Evolutionary conservation across 2,888 invertebrate species (phyloP).

Genomic region (Drosophila paramelanica): DNA sequence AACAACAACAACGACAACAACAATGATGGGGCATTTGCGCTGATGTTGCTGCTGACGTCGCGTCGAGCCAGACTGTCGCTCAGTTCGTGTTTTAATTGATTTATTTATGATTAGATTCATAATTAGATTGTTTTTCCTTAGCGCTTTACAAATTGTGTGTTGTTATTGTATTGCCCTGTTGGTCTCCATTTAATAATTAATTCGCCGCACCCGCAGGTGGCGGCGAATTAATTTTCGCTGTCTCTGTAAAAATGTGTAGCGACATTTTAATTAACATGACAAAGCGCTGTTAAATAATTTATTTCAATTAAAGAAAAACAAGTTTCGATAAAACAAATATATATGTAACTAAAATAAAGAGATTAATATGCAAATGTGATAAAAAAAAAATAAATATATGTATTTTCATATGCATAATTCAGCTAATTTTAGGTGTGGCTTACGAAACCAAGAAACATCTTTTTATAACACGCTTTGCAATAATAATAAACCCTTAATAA

Average conservation of each 20-base stretch:
- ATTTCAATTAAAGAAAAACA: slow-evolving; percentile 39
- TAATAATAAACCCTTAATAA: neutral
- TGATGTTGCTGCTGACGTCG: slow-evolving; percentile 21
- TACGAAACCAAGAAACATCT: slow-evolving; percentile 49
- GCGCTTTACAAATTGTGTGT: slow-evolving; percentile 33
- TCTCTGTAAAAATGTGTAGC: slow-evolving; percentile 5
- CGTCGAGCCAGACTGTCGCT: slow-evolving; percentile 28
- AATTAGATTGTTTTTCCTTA: slow-evolving; percentile 47
- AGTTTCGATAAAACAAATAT: slow-evolving; percentile 36
- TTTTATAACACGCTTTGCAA: slow-evolving; percentile 13
- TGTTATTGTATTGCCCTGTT: slow-evolving; percentile 2
- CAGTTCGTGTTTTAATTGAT: slow-evolving; percentile 61
- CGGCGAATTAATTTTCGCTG: slow-evolving; percentile 15
- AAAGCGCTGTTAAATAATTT: slow-evolving; percentile 27
- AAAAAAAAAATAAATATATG: slow-evolving; percentile 1
- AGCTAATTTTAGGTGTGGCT: slow-evolving; percentile 40
- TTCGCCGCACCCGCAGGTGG: slow-evolving; percentile 19
- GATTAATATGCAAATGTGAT: slow-evolving; percentile 54
- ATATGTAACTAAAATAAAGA: slow-evolving; percentile 21
- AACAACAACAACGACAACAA: slow-evolving; percentile 27
- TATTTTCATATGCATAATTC: slow-evolving; percentile 13
- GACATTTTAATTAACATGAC: slow-evolving; percentile 35
- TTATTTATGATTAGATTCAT: slow-evolving; percentile 67
- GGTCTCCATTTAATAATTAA: slow-evolving; percentile 3
- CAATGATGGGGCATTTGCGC: slow-evolving; percentile 8